A percentile compares a stretch with the other conserved stretches of the same genome.
These are phyloP conservation scores for Petrocephalus schoutedeni DNA, from an alignment of 2,797 vertebrate genomes.

Conservation along the genomic window DNA sequence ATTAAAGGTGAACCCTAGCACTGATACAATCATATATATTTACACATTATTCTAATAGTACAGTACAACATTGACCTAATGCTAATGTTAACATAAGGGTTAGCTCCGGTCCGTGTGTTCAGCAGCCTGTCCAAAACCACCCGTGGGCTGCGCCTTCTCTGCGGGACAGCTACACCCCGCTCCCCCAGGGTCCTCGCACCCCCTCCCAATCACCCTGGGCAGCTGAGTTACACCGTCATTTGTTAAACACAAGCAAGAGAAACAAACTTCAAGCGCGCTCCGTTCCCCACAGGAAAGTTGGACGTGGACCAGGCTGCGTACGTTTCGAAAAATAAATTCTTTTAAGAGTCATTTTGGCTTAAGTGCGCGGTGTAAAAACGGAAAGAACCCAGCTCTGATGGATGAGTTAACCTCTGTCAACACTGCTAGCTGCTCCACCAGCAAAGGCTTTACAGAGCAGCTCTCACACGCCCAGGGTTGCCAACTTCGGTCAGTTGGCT, in stretches of 20 bases:
- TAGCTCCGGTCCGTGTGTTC: neutral
- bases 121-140: neutral
- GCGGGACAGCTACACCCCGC: neutral
- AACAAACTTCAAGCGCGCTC: neutral
- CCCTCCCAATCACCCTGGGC: neutral
- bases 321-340: neutral
- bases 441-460: neutral
- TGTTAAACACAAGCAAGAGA: slow-evolving; percentile 14
- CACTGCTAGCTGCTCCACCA: neutral
- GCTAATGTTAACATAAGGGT: neutral
- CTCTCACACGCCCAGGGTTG: neutral
- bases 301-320: neutral
- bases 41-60: neutral
- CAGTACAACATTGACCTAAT: neutral
- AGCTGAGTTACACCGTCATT: neutral
- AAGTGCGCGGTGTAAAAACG: neutral
- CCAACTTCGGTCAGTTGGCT: too few species aligned
- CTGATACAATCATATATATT: neutral
- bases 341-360: slow-evolving; percentile 15
- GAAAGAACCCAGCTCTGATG: neutral
- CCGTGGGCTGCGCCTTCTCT: neutral
- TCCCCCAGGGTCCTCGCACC: neutral
- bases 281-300: slow-evolving; percentile 2
- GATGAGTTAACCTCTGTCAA: slow-evolving; percentile 11
- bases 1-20: neutral